Evolutionary conservation across 2,797 vertebrate genomes (phyloP).

Genomic region (Trichosurus vulpecula): DNA sequence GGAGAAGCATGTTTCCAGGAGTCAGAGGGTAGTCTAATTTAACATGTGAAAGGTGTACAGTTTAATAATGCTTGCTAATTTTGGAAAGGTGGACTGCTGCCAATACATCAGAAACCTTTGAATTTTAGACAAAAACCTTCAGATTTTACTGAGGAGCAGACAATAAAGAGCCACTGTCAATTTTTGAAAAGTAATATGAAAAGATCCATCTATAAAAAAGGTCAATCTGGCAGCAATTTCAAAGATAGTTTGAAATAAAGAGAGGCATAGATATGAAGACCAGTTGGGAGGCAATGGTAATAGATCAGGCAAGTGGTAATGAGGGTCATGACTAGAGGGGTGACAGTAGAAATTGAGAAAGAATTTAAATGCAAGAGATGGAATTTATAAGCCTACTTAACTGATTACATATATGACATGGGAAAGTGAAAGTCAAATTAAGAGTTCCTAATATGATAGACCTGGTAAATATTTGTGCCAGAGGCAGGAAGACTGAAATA

Average conservation of each 20-base stretch:
- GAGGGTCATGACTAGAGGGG: background rate
- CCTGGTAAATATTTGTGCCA: background rate
- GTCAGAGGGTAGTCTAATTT: background rate
- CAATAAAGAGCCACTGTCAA: accelerated
- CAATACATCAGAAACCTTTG: background rate
- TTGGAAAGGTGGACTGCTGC: background rate
- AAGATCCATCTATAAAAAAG: accelerated
- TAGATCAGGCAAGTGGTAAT: accelerated
- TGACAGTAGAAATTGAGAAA: accelerated
- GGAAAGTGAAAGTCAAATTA: background rate
- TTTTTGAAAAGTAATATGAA: accelerated
- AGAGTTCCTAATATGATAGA: background rate
- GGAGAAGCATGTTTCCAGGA: no score
- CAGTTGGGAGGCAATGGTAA: background rate
- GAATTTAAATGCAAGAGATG: background rate
- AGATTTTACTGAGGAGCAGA: background rate
- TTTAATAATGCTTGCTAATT: background rate
- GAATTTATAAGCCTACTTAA: background rate
- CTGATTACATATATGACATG: background rate
- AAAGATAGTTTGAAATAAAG: background rate
- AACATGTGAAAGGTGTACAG: background rate
- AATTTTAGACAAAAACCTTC: background rate
- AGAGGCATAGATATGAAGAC: background rate
- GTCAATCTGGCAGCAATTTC: background rate
- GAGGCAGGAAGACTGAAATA: background rate